A percentile compares a stretch with the other conserved stretches of the same genome.
phyloP scores from a whole-genome alignment of 2,113 vertebrate genomes.

The Gallinago undulata region DNA sequence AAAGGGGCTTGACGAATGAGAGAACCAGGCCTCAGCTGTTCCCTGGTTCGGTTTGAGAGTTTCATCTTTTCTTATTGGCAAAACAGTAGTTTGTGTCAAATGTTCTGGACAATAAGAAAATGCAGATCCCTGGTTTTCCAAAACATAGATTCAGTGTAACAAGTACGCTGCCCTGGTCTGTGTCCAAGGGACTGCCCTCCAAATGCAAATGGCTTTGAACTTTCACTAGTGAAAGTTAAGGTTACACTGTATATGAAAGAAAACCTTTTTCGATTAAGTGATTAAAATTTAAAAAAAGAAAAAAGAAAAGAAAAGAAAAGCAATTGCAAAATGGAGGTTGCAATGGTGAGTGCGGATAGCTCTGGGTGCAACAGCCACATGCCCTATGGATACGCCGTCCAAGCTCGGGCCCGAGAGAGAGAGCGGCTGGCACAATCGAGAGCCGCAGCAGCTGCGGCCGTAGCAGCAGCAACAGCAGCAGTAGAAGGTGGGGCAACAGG shows the following conservation, averaged over 20 bases:
- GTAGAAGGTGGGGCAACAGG: conserved; percentile 73
- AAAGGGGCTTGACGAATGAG: conserved; percentile 15
- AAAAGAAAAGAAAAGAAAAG: background rate
- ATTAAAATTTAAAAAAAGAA: background rate
- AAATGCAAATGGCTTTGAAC: conserved; percentile 60
- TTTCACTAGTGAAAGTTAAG: background rate
- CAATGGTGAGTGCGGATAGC: conserved; percentile 96
- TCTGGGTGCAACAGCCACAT: conserved; percentile 93
- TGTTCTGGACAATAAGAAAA: conserved; percentile 27
- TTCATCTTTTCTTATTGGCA: conserved; percentile 11
- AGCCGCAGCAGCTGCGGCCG: conserved; percentile 78
- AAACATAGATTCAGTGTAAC: background rate
- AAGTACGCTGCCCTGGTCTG: background rate
- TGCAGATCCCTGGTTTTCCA: conserved; percentile 37
- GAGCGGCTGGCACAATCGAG: conserved; percentile 81
- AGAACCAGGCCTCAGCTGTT: conserved; percentile 5
- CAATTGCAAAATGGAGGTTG: conserved; percentile 89
- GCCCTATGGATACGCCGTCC: conserved; percentile 92
- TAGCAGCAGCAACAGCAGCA: conserved; percentile 81
- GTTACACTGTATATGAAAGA: background rate
- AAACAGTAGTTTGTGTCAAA: conserved; percentile 3
- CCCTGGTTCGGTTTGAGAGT: background rate
- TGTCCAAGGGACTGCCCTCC: conserved; percentile 48
- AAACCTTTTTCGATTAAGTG: background rate
- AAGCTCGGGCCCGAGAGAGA: conserved; percentile 86